Percentiles rank a stretch among this genome's conserved stretches.
These are phyloP conservation scores for Donacobius atricapilla DNA, from an alignment of 2,113 vertebrate species.

Conservation along the genomic window DNA sequence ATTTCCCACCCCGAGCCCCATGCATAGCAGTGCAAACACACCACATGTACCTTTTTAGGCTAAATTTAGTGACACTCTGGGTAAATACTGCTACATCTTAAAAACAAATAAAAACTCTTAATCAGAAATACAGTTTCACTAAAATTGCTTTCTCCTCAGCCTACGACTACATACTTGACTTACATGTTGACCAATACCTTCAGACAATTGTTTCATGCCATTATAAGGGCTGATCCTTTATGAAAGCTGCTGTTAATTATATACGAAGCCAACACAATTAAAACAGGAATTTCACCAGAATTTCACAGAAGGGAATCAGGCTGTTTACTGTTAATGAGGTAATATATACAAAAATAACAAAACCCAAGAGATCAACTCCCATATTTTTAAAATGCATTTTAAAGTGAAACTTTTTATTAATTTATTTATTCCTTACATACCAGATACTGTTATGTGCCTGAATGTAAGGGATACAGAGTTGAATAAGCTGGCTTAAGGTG, in stretches of 20 bases:
- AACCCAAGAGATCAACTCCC: neutral
- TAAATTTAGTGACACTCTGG: neutral
- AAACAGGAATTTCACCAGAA: neutral
- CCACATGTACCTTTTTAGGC: neutral
- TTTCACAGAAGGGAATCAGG: neutral
- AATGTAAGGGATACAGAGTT: neutral
- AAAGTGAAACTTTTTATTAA: neutral
- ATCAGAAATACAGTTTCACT: neutral
- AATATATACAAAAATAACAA: neutral
- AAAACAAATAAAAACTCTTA: neutral
- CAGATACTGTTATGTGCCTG: neutral
- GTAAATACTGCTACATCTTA: neutral
- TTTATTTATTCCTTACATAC: neutral
- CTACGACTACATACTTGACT: neutral
- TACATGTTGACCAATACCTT: neutral
- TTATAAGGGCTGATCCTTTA: neutral
- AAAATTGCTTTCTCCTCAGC: neutral
- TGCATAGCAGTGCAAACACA: fast-evolving
- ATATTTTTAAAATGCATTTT: neutral
- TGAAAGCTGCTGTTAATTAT: neutral
- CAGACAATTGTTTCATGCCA: neutral
- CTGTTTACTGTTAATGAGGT: neutral
- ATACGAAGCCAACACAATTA: neutral
- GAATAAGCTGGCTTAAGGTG: neutral
- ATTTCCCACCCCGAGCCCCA: neutral